Evolutionary conservation across 2,797 vertebrate species (phyloP).

Genomic region (Cossypha polioptera): DNA sequence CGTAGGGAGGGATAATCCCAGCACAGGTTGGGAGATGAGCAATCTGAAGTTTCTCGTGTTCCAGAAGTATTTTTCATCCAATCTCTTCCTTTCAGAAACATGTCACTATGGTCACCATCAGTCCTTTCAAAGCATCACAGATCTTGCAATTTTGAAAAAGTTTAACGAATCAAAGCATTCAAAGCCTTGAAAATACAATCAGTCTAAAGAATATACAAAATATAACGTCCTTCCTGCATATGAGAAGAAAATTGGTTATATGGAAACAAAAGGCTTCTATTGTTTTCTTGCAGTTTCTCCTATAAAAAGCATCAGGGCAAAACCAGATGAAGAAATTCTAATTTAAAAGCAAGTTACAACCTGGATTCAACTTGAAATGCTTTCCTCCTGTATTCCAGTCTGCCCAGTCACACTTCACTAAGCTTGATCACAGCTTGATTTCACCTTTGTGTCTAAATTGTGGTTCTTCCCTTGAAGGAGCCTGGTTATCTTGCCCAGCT

Average conservation of each 20-base stretch:
- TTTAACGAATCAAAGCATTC: background rate
- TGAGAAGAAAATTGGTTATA: background rate
- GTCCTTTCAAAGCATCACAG: background rate
- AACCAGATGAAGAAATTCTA: background rate
- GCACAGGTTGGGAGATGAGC: background rate
- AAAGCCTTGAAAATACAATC: background rate
- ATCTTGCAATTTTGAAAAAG: background rate
- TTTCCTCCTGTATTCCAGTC: background rate
- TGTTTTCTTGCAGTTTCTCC: background rate
- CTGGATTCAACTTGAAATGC: background rate
- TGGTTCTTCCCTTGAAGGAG: background rate
- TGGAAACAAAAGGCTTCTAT: background rate
- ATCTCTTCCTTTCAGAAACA: background rate
- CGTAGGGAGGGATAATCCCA: background rate
- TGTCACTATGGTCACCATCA: background rate
- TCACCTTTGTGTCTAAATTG: background rate
- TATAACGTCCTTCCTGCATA: background rate
- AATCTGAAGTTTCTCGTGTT: background rate
- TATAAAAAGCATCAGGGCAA: background rate
- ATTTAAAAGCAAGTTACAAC: background rate
- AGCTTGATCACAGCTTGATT: background rate
- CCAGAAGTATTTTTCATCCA: background rate
- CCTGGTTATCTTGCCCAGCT: background rate
- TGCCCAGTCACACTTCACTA: background rate
- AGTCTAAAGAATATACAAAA: background rate